phyloP scores from a whole-genome alignment of 2,113 vertebrate genomes.

The Mesembrinibis cayennensis region DNA sequence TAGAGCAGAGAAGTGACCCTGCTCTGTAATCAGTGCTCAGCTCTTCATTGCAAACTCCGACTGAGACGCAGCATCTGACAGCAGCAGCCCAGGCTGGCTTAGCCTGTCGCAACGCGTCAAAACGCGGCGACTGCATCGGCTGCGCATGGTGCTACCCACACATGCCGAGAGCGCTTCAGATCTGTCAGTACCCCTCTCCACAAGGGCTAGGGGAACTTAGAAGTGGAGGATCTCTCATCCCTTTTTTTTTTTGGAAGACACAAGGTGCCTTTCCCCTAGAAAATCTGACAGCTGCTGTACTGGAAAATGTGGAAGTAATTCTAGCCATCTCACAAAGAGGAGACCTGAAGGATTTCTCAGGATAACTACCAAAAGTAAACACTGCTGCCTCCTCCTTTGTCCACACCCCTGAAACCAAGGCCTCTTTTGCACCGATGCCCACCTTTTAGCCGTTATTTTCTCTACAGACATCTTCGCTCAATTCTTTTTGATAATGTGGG shows the following conservation, averaged over 20 bases:
- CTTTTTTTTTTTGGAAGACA: background rate
- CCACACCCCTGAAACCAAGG: background rate
- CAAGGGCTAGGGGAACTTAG: background rate
- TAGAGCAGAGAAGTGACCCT: background rate
- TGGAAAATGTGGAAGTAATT: background rate
- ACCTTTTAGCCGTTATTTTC: background rate
- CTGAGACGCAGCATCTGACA: background rate
- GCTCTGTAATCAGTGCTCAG: background rate
- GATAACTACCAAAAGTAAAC: background rate
- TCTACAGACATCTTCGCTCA: background rate
- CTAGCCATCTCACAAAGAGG: background rate
- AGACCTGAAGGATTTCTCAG: background rate
- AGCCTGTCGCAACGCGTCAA: background rate
- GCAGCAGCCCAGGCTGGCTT: background rate
- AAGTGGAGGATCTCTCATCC: background rate
- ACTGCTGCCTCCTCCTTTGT: background rate
- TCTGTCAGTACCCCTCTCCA: accelerated
- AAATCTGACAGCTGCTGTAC: accelerated
- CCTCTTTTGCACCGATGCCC: background rate
- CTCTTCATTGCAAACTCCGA: background rate
- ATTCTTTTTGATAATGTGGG: background rate
- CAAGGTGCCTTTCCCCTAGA: background rate
- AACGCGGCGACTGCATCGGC: accelerated
- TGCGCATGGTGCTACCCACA: background rate
- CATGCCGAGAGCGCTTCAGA: accelerated